Evolutionary conservation across 2,113 vertebrate genomes (phyloP).

Genomic region (Crocuta crocuta): DNA sequence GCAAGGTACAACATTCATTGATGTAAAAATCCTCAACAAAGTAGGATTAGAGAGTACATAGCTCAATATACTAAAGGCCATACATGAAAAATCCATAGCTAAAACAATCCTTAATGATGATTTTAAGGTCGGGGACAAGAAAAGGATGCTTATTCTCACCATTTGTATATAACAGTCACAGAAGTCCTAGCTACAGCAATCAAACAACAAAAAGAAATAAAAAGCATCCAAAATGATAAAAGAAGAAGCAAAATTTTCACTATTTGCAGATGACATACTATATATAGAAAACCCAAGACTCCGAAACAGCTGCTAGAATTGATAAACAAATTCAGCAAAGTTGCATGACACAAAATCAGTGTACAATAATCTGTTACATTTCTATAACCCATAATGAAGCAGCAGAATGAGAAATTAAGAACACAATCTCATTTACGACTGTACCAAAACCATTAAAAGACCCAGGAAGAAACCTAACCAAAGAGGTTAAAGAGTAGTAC

Average conservation of each 20-base stretch:
- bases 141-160: not conserved
- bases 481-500: too few relatives aligned
- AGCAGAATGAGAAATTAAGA: not conserved
- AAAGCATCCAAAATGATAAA: not conserved
- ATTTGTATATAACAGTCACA: not conserved
- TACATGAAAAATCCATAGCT: not conserved
- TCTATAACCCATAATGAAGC: not conserved
- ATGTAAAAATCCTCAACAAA: too few relatives aligned
- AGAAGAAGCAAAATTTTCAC: too few relatives aligned
- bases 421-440: not conserved
- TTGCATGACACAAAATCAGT: not conserved
- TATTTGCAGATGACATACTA: not conserved
- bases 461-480: too few relatives aligned
- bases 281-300: not conserved
- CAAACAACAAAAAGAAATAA: not conserved
- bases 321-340: not conserved
- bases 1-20: too few relatives aligned
- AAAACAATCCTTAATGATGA: not conserved
- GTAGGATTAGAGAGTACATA: not conserved
- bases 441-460: too few relatives aligned
- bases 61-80: not conserved
- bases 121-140: not conserved
- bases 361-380: not conserved
- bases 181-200: not conserved
- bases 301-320: not conserved